Base-by-base conservation (phyloP, 2,113 vertebrate species). In the Epinephelus cyanopodus region DNA sequence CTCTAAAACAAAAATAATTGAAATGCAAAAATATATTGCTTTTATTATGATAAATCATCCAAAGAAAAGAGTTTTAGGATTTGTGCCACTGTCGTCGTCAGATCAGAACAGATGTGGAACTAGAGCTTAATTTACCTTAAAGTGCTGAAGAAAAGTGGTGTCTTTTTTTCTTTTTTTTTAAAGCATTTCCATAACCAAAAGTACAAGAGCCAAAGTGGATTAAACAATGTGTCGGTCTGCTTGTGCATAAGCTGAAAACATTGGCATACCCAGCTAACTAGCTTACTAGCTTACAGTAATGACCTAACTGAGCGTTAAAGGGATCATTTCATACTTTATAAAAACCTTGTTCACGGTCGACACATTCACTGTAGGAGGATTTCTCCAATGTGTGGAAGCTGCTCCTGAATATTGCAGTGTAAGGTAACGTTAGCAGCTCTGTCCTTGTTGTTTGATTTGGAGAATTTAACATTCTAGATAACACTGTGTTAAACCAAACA, bases 31-130 rank as follows among this genome's bases (percentile, higher is more conserved):
- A 56, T 18, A n/a, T 47, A 56, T 68, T 48, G n/a, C 47, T 67
- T 60, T 67, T 78, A 70, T 82, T 17, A 77, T 60, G 45, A 52
- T 67, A 23, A 78, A 58, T 78, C 60, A 61, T 19, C 42, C 27
- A 61, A 69, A 27, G 27, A 50, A 69, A 42, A n/a, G 39, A 42
- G 19, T 50, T 67, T 67, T 37, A 39, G n/a, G 27, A 60, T 60
- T 39, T 39, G 56, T 39, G 54, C 15, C 39, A 2, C 25, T 39
- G 52, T 66, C 9, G 23, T 29, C 29, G 27, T 66, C 18, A 1
- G 54, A 74, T 42, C 53, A 39, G 18, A 62, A 54, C 33, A 33
- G 39, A 54, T n/a, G 17, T 48, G 23, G 23, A 74, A 60, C 4
- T 21, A 63, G 29, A 74, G 45, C 18, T 53, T 19, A 50, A 57